These are phyloP conservation scores for Phataginus tricuspis DNA, from an alignment of 2,797 vertebrate species.

Conservation along the genomic window DNA sequence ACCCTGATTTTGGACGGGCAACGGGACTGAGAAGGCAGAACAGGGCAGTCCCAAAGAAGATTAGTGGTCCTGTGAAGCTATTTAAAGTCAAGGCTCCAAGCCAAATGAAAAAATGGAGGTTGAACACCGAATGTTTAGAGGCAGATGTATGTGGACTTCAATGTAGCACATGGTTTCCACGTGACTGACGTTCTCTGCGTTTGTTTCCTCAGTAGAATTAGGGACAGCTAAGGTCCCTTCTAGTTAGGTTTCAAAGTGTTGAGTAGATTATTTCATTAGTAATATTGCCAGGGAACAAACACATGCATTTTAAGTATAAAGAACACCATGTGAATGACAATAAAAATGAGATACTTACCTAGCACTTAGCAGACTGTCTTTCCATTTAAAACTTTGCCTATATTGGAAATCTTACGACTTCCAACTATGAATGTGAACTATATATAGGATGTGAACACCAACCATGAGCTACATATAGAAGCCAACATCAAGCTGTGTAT, in stretches of 20 bases:
- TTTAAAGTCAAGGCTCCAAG: background rate
- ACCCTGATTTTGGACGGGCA: background rate
- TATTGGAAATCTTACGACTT: background rate
- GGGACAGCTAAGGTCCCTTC: background rate
- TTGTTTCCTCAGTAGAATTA: background rate
- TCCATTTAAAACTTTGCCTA: background rate
- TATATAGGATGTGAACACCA: too few species aligned
- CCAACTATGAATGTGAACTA: background rate
- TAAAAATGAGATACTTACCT: background rate
- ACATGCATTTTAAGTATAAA: background rate
- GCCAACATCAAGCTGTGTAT: background rate
- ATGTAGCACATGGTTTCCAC: accelerated
- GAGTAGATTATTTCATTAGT: background rate
- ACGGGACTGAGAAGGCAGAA: background rate
- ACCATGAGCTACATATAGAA: background rate
- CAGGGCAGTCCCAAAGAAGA: background rate
- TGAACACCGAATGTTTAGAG: background rate
- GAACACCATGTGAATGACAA: background rate
- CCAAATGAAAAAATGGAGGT: background rate
- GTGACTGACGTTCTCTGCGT: background rate
- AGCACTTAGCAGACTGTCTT: background rate
- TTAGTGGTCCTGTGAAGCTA: background rate
- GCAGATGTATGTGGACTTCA: background rate
- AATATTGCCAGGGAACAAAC: background rate
- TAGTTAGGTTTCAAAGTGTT: background rate